Base-by-base conservation (phyloP, 2,888 invertebrate genomes). In the Gasteruption jaculator region DNA sequence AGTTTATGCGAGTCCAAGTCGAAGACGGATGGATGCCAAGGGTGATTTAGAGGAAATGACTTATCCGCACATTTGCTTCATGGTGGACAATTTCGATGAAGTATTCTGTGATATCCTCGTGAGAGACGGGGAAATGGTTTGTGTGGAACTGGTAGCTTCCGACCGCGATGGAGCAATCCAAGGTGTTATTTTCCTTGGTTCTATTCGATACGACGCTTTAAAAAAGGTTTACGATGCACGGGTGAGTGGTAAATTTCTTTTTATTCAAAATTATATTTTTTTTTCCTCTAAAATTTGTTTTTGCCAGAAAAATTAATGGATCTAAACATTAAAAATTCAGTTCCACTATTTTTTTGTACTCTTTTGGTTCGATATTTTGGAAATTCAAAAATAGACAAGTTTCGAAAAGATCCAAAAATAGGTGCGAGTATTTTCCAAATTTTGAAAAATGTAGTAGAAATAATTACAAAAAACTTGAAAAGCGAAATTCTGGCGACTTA, bases 71-170 rank as follows among this genome's bases (percentile, higher is more conserved):
- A 92, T 99, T 61, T 99, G 95, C 75, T 99, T 99, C 75, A 94
- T 94, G 85, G 94, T 97, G 46, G 97, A 99, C 74, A 95, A 96
- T 75, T 97, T 96, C 73, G 96, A 97, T 72, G 95, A 96, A 82
- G 95, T 94, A 48, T 97, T 97, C 78, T 88, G 89, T 74, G 96
- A 99, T 76, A 93, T 97, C 65, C 78, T 94, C 65, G 94, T 97
- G 21, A 81, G 95, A 31, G 97, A 97, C 74, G 96, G 96, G 1
- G 97, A 99, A 76, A 93, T 96, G 88, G 94, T 99, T 40, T 96
- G 96, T 73, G 96, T 99, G 45, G 97, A 99, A 73, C 75, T 99
- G 63, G 90, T 95, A 43, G 97, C 96, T 40, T 82, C 86, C 26
- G 96, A 97, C 64, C 81, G 90, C 51, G 83, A 86, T 66, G 88